These are phyloP conservation scores for Solenopsis fugax DNA, from an alignment of 1,140 invertebrate genomes.

Conservation along the genomic window DNA sequence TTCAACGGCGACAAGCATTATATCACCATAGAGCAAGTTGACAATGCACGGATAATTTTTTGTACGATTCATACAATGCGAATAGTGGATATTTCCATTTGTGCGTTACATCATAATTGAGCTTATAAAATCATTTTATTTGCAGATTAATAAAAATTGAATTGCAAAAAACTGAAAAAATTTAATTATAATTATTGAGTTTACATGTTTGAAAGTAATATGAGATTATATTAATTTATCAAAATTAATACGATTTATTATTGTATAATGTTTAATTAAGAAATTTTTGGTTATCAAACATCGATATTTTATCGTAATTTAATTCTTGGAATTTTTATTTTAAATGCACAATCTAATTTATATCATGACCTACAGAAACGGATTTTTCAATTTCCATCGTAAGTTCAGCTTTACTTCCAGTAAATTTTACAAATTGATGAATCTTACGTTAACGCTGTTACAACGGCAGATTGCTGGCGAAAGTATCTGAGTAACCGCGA, in stretches of 20 bases:
- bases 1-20: conserved; percentile 33
- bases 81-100: background rate
- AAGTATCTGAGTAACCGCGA: conserved; percentile 57
- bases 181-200: background rate
- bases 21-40: conserved; percentile 2
- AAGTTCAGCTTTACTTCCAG: background rate
- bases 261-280: background rate
- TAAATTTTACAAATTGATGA: conserved; percentile 66
- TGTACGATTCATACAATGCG: background rate
- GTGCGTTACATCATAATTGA: background rate
- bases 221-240: background rate
- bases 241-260: background rate
- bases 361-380: background rate
- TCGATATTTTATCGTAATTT: background rate
- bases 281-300: background rate
- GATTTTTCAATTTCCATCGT: background rate
- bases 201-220: background rate
- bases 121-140: conserved; percentile 7
- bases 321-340: background rate
- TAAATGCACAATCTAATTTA: background rate
- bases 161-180: too few species aligned
- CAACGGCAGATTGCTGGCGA: conserved; percentile 45
- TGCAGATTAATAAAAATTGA: background rate
- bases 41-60: conserved; percentile 16
- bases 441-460: conserved; percentile 65